These are phyloP conservation scores for Holcopasites calliopsidis DNA, from an alignment of 1,140 invertebrate species.

Conservation along the genomic window DNA sequence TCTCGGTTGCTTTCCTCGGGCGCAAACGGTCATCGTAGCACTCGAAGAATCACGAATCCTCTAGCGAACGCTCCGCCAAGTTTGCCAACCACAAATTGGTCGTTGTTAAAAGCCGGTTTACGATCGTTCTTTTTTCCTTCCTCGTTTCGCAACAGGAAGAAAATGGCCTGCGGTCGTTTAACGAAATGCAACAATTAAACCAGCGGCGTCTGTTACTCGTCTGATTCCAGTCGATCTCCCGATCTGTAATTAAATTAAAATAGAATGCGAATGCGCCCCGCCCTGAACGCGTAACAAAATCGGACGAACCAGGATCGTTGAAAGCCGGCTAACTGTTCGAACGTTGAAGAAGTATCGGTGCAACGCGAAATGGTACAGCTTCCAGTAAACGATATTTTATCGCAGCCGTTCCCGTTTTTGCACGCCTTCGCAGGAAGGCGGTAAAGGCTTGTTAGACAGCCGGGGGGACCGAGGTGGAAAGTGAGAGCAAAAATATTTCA, in stretches of 20 bases:
- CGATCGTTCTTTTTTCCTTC: constrained; percentile 20
- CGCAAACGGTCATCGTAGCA: constrained; percentile 21
- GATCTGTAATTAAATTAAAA: not conserved
- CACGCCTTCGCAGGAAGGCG: constrained; percentile 9
- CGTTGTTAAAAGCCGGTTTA: constrained; percentile 22
- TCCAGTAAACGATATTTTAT: constrained; percentile 31
- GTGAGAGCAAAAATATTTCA: constrained; percentile 48
- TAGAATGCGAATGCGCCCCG: not conserved
- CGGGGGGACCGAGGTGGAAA: constrained; percentile 41
- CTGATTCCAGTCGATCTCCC: not conserved
- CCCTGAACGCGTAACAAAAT: not conserved
- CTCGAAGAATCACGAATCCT: constrained; percentile 15
- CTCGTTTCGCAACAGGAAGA: constrained; percentile 41
- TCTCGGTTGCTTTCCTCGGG: constrained; percentile 50
- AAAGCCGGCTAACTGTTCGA: not conserved
- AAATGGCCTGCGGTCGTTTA: constrained; percentile 10
- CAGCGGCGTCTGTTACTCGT: too few species aligned
- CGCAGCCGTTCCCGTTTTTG: constrained; percentile 45
- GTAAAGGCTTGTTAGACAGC: constrained; percentile 50
- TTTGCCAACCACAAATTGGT: not conserved
- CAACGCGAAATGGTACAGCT: not conserved
- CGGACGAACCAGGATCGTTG: constrained; percentile 7
- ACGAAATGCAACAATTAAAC: constrained; percentile 21
- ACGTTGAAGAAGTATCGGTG: not conserved
- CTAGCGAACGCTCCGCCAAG: not conserved